Evolutionary conservation across 2,113 vertebrate genomes (phyloP).

Genomic region (Mixornis gularis): DNA sequence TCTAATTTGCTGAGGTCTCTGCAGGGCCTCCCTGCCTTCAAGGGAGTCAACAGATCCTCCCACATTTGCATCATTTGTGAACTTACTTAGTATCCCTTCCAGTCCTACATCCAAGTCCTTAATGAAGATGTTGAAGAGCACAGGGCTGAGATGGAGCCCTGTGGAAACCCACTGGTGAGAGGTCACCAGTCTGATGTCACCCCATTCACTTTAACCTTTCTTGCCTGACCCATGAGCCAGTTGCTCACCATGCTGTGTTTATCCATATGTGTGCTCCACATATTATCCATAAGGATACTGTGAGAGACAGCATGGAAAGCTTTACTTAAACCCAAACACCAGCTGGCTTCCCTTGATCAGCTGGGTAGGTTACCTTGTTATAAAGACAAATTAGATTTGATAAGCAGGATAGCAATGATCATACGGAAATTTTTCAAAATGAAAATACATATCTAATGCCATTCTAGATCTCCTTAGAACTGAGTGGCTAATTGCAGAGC

Average conservation of each 20-base stretch:
- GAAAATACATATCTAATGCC: neutral
- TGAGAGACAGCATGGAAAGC: neutral
- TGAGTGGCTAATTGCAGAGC: neutral
- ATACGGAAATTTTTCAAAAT: neutral
- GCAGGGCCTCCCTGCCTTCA: rapidly evolving
- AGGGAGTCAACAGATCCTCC: neutral
- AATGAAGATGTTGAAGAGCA: neutral
- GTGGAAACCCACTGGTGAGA: neutral
- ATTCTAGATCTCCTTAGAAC: neutral
- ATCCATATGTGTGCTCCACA: neutral
- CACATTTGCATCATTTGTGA: neutral
- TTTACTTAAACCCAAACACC: neutral
- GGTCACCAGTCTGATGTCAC: neutral
- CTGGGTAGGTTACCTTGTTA: neutral
- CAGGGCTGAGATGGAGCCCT: neutral
- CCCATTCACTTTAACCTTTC: rapidly evolving
- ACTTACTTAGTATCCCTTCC: neutral
- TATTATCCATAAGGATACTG: neutral
- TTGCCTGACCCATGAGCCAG: rapidly evolving
- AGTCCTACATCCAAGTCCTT: rapidly evolving
- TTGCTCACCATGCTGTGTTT: neutral
- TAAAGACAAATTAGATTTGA: neutral
- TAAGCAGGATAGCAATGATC: neutral
- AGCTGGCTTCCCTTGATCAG: neutral
- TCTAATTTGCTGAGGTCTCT: neutral